A percentile compares a stretch with the other conserved stretches of the same genome.
phyloP scores from a whole-genome alignment of 2,888 invertebrate species.

The Stegophylla sp. region DNA sequence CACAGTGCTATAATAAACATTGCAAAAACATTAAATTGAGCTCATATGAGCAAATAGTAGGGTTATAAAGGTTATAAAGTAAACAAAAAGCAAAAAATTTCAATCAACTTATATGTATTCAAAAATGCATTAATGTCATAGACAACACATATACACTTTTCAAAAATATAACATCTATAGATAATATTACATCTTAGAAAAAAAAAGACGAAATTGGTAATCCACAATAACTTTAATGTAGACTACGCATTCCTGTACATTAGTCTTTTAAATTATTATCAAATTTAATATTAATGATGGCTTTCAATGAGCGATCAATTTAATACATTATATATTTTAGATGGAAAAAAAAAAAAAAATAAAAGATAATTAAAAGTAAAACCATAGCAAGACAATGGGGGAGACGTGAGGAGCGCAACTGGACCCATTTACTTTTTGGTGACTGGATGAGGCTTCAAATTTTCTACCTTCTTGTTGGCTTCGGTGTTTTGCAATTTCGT shows the following conservation, averaged over 20 bases:
- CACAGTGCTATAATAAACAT: too few relatives aligned
- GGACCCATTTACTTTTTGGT: conserved; percentile 58
- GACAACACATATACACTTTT: conserved; percentile 2
- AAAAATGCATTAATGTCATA: conserved; percentile 32
- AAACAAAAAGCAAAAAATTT: conserved; percentile 19
- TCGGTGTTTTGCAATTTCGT: conserved; percentile 86
- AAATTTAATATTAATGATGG: background rate
- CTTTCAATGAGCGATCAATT: background rate
- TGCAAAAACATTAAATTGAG: too few relatives aligned
- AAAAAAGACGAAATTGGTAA: background rate
- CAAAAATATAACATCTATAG: conserved; percentile 50
- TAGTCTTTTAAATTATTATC: conserved; percentile 24
- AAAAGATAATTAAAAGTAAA: background rate
- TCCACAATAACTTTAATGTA: conserved; percentile 3
- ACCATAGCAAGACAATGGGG: conserved; percentile 7
- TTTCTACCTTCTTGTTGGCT: conserved; percentile 74
- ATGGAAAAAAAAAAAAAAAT: background rate
- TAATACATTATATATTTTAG: background rate
- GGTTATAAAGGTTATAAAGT: too few relatives aligned
- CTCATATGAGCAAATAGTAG: background rate
- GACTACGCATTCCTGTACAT: conserved; percentile 14
- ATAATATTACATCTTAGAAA: conserved; percentile 6
- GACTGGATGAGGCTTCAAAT: conserved; percentile 64
- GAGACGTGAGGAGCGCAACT: background rate
- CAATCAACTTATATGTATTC: conserved; percentile 36